Conservation (phyloP, 2,113 vertebrate genomes). For the Euleptes europaea region DNA sequence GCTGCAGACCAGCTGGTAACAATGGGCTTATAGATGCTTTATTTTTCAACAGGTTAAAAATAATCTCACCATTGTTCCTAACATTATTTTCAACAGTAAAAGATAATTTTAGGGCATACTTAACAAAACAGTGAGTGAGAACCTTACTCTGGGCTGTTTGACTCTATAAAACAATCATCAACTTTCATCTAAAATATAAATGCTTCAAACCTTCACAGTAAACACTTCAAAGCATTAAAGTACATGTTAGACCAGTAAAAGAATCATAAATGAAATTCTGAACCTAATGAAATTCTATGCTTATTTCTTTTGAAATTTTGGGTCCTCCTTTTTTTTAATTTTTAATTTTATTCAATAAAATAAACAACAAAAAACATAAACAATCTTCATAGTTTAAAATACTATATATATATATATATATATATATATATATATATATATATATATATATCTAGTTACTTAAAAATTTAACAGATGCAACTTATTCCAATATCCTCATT, state of each 20-base stretch:
- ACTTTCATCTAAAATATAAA: slow-evolving; percentile 65
- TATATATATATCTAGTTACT: too few relatives aligned
- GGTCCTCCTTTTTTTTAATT: too few relatives aligned
- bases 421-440: too few relatives aligned
- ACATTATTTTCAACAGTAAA: slow-evolving; percentile 58
- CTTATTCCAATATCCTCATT: too few relatives aligned
- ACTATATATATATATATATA: too few relatives aligned
- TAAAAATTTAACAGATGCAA: too few relatives aligned
- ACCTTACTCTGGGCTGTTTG: slow-evolving; percentile 62
- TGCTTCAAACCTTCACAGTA: slow-evolving; percentile 55
- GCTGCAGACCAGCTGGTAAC: too few relatives aligned
- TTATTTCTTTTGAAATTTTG: slow-evolving; percentile 27
- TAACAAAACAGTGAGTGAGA: slow-evolving; percentile 68
- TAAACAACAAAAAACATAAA: too few relatives aligned
- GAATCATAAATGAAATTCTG: slow-evolving; percentile 43
- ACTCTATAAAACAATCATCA: slow-evolving; percentile 65
- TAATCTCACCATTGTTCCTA: slow-evolving; percentile 40
- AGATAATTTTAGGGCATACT: slow-evolving; percentile 66
- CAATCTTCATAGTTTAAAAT: too few relatives aligned
- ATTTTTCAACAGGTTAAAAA: slow-evolving; percentile 38
- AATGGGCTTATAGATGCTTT: slow-evolving; percentile 51
- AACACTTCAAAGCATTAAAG: slow-evolving; percentile 41
- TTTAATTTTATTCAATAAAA: too few relatives aligned
- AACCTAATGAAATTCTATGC: slow-evolving; percentile 33
- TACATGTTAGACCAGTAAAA: slow-evolving; percentile 51